Conservation (phyloP, 1,140 invertebrate species). For the Danaus plexippus region DNA sequence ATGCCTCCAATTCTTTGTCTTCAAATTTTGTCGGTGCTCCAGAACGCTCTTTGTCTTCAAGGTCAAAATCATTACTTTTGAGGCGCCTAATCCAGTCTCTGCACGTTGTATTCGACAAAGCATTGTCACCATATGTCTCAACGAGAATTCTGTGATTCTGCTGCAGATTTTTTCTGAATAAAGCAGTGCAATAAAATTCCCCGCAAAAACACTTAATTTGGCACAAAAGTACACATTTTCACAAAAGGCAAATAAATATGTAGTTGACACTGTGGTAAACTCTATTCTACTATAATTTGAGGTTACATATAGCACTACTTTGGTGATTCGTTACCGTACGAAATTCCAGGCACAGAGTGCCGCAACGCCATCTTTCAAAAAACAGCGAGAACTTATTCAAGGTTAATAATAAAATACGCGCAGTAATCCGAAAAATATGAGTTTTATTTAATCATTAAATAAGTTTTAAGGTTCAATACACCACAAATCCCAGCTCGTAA, state of each 20-base stretch:
- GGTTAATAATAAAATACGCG: too few relatives aligned
- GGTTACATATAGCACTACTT: too few relatives aligned
- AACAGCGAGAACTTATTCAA: too few relatives aligned
- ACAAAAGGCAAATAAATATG: not conserved
- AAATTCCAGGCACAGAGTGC: too few relatives aligned
- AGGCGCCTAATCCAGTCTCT: conserved; percentile 1
- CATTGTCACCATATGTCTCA: conserved; percentile 11
- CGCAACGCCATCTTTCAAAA: too few relatives aligned
- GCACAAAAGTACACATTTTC: conserved; percentile 7
- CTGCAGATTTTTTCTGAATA: conserved; percentile 9
- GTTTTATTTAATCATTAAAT: too few relatives aligned
- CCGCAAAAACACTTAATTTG: too few relatives aligned
- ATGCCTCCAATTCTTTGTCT: conserved; percentile 6
- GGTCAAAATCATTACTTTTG: conserved; percentile 11
- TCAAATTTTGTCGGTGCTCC: conserved; percentile 7
- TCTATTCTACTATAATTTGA: too few relatives aligned
- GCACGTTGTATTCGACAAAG: conserved; percentile 5
- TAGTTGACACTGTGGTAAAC: not conserved
- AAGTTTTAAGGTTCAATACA: too few relatives aligned
- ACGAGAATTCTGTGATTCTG: conserved; percentile 12
- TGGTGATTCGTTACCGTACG: too few relatives aligned
- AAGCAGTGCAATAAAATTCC: conserved; percentile 8
- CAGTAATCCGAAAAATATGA: too few relatives aligned
- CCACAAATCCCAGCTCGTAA: too few relatives aligned
- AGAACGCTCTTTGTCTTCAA: conserved; percentile 9